Evolutionary conservation across 2,113 vertebrate genomes (phyloP).

Genomic region (Stomatorhinus ivindoensis): DNA sequence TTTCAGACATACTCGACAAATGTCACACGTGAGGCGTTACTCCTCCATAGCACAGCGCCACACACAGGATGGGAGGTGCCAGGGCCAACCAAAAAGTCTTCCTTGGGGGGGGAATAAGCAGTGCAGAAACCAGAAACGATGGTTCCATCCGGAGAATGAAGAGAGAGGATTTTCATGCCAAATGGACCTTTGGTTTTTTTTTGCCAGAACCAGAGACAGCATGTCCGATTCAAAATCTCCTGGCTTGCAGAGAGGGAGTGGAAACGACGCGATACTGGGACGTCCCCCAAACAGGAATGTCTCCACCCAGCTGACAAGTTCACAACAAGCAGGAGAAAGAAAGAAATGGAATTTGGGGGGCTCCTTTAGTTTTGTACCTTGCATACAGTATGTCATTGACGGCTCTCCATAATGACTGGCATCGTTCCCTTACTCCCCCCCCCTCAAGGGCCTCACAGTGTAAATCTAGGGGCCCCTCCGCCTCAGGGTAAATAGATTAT

Average conservation of each 20-base stretch:
- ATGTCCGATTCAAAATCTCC: not conserved
- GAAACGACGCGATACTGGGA: not conserved
- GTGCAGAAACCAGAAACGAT: slow-evolving; percentile 52
- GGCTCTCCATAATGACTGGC: not conserved
- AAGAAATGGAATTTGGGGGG: not conserved
- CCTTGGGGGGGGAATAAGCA: slow-evolving; percentile 39
- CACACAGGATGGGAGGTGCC: slow-evolving; percentile 18
- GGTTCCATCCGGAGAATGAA: slow-evolving; percentile 54
- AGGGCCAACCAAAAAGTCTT: slow-evolving; percentile 51
- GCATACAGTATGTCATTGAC: not conserved
- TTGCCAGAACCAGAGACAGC: not conserved
- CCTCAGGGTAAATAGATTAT: slow-evolving; percentile 45
- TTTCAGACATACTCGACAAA: not conserved
- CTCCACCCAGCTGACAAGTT: not conserved
- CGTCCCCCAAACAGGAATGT: not conserved
- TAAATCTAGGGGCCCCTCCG: slow-evolving; percentile 48
- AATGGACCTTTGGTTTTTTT: slow-evolving; percentile 16
- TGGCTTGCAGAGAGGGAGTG: not conserved
- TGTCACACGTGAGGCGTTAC: not conserved
- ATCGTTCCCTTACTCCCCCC: not conserved
- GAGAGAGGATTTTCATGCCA: slow-evolving; percentile 41
- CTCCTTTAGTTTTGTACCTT: not conserved
- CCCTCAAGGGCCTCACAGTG: not conserved
- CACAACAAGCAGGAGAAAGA: not conserved
- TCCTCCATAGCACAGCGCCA: not conserved